Evolutionary conservation across 2,888 invertebrate genomes (phyloP).

Genomic region (Luffia ferchaultella): DNA sequence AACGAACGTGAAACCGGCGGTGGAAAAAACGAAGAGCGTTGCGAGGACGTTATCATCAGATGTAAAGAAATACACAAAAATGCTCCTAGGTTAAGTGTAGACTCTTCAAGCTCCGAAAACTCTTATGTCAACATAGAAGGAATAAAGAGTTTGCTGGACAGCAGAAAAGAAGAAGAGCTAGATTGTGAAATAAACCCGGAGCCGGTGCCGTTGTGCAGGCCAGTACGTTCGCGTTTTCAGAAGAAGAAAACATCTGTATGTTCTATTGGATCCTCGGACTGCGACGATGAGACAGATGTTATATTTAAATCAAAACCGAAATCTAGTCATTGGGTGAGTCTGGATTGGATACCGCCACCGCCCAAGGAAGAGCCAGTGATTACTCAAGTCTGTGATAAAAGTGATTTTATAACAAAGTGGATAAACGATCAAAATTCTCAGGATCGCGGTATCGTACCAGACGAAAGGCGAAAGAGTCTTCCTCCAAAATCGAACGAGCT

Average conservation of each 20-base stretch:
- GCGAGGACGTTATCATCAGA: constrained; percentile 43
- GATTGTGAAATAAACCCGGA: constrained; percentile 38
- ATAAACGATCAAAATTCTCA: constrained; percentile 60
- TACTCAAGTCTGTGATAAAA: constrained; percentile 62
- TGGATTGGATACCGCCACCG: constrained; percentile 61
- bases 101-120: constrained; percentile 65
- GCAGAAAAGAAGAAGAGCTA: constrained; percentile 46
- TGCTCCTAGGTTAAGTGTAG: constrained; percentile 58
- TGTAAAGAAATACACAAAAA: constrained; percentile 45
- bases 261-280: constrained; percentile 61
- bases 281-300: constrained; percentile 60
- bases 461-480: constrained; percentile 56
- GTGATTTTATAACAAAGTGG: constrained; percentile 63
- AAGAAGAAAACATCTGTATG: constrained; percentile 60
- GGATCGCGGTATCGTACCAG: constrained; percentile 45
- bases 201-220: constrained; percentile 38
- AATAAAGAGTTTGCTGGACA: constrained; percentile 62
- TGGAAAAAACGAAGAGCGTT: constrained; percentile 35
- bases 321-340: constrained; percentile 66
- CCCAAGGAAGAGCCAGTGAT: constrained; percentile 60
- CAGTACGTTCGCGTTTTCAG: constrained; percentile 49
- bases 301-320: constrained; percentile 65
- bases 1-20: constrained; percentile 58
- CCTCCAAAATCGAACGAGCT: constrained; percentile 60
- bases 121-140: constrained; percentile 63